phyloP scores from a whole-genome alignment of 1,140 invertebrate species.

The Cotesia chilonis region DNA sequence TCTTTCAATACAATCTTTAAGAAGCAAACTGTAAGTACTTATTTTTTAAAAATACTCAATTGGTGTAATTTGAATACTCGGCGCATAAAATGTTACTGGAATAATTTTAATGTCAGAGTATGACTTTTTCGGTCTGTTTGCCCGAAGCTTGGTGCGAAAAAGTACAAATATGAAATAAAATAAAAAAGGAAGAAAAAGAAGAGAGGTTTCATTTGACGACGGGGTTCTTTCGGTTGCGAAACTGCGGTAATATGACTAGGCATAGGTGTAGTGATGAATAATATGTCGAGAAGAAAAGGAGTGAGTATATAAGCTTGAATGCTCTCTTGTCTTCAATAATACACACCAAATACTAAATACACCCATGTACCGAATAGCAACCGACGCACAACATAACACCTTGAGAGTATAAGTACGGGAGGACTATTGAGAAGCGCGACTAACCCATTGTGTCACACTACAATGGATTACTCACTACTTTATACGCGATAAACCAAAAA shows the following conservation, averaged over 20 bases:
- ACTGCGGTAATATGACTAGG: background rate
- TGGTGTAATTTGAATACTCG: too few species aligned
- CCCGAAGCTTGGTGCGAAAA: too few species aligned
- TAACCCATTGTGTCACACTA: background rate
- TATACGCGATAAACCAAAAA: slow-evolving; percentile 18
- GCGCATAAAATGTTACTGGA: too few species aligned
- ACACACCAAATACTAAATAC: background rate
- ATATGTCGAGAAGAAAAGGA: background rate
- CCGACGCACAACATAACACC: slow-evolving; percentile 56
- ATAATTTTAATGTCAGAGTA: too few species aligned
- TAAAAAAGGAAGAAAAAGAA: background rate
- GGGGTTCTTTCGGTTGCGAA: background rate
- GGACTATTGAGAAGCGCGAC: slow-evolving; percentile 1
- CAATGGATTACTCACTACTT: slow-evolving; percentile 45
- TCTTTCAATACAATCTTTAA: too few species aligned
- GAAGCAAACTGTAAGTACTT: too few species aligned
- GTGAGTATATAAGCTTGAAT: background rate
- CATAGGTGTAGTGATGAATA: too few species aligned
- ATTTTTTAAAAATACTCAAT: too few species aligned
- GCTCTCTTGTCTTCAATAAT: background rate
- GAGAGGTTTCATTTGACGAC: background rate
- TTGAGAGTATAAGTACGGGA: slow-evolving; percentile 44
- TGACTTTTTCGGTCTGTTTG: too few species aligned
- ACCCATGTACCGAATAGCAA: slow-evolving; percentile 6
- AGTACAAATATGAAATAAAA: too few species aligned